Percentiles rank a stretch among this genome's conserved stretches.
Evolutionary conservation across 2,113 vertebrate species (phyloP).

Genomic region (Martes martes): DNA sequence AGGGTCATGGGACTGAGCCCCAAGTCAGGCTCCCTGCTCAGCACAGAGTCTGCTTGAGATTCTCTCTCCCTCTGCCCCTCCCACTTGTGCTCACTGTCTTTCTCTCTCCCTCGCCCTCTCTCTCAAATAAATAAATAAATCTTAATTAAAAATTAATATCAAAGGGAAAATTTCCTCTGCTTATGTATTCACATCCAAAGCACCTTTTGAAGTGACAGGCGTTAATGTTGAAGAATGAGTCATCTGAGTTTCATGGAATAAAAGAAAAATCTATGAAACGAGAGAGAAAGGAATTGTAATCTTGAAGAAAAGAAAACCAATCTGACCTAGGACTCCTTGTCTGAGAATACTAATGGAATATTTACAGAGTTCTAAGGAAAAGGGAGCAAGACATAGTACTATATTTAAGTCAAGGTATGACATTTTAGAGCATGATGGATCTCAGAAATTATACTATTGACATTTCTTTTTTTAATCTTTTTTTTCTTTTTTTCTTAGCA

Average conservation of each 20-base stretch:
- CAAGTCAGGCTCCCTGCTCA: background rate
- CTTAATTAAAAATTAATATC: background rate
- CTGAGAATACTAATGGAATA: background rate
- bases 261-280: background rate
- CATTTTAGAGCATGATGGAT: conserved; percentile 19
- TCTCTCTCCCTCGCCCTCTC: background rate
- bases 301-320: background rate
- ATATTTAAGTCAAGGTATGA: background rate
- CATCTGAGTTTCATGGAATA: background rate
- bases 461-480: conserved; percentile 8
- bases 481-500: background rate
- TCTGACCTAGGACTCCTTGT: background rate
- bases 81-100: too few relatives aligned
- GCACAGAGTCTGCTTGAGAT: background rate
- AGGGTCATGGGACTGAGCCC: background rate
- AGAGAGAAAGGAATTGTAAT: background rate
- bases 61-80: background rate
- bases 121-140: background rate
- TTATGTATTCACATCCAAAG: background rate
- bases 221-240: background rate
- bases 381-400: background rate
- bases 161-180: background rate
- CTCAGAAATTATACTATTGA: background rate
- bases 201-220: background rate
- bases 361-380: background rate